Evolutionary conservation across 2,888 invertebrate genomes (phyloP).

Genomic region (Spicauda simplicius): DNA sequence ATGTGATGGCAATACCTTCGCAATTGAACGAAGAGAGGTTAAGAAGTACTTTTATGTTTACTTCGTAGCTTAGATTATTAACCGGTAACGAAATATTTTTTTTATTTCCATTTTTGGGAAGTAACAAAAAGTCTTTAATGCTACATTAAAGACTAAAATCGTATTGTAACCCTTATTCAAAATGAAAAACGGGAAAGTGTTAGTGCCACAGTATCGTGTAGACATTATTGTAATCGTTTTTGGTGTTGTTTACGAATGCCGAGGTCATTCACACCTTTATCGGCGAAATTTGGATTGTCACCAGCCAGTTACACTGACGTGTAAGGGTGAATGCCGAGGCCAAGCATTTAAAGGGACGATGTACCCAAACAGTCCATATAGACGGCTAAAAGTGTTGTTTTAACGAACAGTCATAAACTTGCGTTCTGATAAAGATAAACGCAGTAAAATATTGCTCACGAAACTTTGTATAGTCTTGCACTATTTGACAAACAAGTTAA

Average conservation of each 20-base stretch:
- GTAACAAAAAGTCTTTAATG: too few relatives aligned
- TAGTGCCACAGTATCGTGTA: slow-evolving; percentile 42
- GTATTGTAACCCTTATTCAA: background rate
- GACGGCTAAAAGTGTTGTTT: slow-evolving; percentile 18
- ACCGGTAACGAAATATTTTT: too few relatives aligned
- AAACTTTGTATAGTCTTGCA: background rate
- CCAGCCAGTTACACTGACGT: slow-evolving; percentile 42
- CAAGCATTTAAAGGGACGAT: slow-evolving; percentile 35
- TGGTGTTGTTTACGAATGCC: slow-evolving; percentile 54
- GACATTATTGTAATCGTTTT: slow-evolving; percentile 53
- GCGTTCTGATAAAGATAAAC: slow-evolving; percentile 4
- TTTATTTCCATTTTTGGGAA: too few relatives aligned
- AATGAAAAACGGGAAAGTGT: slow-evolving; percentile 22
- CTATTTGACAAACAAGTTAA: background rate
- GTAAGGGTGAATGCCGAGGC: slow-evolving; percentile 41
- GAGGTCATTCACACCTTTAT: slow-evolving; percentile 75
- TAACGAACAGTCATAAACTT: slow-evolving; percentile 1
- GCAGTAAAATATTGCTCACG: background rate
- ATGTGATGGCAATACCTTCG: too few relatives aligned
- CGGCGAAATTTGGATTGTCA: slow-evolving; percentile 56
- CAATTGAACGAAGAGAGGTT: too few relatives aligned
- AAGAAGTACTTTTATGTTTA: too few relatives aligned
- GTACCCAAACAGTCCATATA: slow-evolving; percentile 36
- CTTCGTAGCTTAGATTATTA: too few relatives aligned
- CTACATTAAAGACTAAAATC: background rate